These are phyloP conservation scores for Cossypha niveicapilla DNA, from an alignment of 2,797 vertebrate genomes.

Conservation along the genomic window DNA sequence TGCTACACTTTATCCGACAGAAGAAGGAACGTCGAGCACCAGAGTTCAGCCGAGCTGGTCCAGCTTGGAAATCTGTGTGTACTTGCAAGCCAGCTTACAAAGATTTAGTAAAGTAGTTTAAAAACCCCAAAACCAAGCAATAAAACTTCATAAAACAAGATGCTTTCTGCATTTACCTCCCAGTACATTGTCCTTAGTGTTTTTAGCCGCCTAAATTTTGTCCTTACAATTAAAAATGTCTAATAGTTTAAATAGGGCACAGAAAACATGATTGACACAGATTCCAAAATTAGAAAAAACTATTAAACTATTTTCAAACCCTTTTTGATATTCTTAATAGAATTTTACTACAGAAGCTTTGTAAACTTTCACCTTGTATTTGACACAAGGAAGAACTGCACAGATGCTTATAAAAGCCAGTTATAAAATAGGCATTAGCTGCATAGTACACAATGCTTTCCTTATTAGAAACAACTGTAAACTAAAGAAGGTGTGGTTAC, in stretches of 20 bases:
- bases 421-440: not conserved
- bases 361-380: slow-evolving; percentile 1
- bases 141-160: not conserved
- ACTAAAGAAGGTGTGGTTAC: not conserved
- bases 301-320: not conserved
- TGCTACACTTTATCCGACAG: slow-evolving; percentile 90
- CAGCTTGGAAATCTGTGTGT: slow-evolving; percentile 81
- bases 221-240: not conserved
- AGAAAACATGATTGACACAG: not conserved
- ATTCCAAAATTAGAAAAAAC: not conserved
- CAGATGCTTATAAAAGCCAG: not conserved
- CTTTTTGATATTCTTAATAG: not conserved
- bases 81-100: slow-evolving; percentile 85
- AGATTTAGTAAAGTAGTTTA: slow-evolving; percentile 18
- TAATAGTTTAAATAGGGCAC: not conserved
- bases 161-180: not conserved
- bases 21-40: slow-evolving; percentile 93
- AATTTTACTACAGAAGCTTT: not conserved
- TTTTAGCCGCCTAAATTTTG: not conserved
- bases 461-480: slow-evolving; percentile 34
- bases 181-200: not conserved
- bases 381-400: not conserved
- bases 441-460: slow-evolving; percentile 5
- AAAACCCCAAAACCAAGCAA: not conserved
- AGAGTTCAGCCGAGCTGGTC: slow-evolving; percentile 80